A percentile compares a stretch with the other conserved stretches of the same genome.
phyloP scores from a whole-genome alignment of 2,797 vertebrate genomes.

The Pelodytes ibericus region DNA sequence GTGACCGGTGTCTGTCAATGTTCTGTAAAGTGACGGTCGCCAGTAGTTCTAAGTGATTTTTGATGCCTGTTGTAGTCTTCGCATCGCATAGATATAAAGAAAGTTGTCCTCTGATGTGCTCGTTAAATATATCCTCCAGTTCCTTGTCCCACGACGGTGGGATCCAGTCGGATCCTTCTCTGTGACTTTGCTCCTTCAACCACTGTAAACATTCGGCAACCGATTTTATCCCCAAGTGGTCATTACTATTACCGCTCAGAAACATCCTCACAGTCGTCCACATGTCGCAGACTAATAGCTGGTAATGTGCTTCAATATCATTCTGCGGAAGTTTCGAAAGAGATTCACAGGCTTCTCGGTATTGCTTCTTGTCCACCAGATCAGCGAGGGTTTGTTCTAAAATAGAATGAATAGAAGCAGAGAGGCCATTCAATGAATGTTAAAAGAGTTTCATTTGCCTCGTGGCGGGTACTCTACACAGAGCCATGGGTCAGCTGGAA shows the following conservation, averaged over 20 bases:
- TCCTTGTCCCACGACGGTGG: constrained; percentile 58
- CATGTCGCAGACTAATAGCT: constrained; percentile 50
- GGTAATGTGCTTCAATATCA: constrained; percentile 47
- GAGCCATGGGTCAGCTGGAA: too few species aligned
- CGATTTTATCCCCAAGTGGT: constrained; percentile 25
- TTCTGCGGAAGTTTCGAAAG: constrained; percentile 51
- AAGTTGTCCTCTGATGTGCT: constrained; percentile 46
- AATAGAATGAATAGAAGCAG: constrained; percentile 33
- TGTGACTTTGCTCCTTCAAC: constrained; percentile 47
- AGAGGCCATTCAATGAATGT: too few species aligned
- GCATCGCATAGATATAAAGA: constrained; percentile 12
- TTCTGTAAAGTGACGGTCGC: background rate
- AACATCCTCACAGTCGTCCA: constrained; percentile 58
- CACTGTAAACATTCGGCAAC: constrained; percentile 58
- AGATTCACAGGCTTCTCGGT: constrained; percentile 60
- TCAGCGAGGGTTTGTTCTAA: constrained; percentile 59
- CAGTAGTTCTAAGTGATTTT: constrained; percentile 57
- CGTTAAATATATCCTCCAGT: constrained; percentile 58
- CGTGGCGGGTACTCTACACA: too few species aligned
- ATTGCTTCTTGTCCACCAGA: constrained; percentile 57
- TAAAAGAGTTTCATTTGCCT: too few species aligned
- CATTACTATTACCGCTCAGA: background rate
- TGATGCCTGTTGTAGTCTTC: constrained; percentile 31
- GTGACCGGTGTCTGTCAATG: constrained; percentile 39
- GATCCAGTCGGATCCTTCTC: fast-evolving